Percentiles rank a stretch among this genome's conserved stretches.
phyloP scores from a whole-genome alignment of 2,797 vertebrate genomes.

The Pteronotus mesoamericanus region DNA sequence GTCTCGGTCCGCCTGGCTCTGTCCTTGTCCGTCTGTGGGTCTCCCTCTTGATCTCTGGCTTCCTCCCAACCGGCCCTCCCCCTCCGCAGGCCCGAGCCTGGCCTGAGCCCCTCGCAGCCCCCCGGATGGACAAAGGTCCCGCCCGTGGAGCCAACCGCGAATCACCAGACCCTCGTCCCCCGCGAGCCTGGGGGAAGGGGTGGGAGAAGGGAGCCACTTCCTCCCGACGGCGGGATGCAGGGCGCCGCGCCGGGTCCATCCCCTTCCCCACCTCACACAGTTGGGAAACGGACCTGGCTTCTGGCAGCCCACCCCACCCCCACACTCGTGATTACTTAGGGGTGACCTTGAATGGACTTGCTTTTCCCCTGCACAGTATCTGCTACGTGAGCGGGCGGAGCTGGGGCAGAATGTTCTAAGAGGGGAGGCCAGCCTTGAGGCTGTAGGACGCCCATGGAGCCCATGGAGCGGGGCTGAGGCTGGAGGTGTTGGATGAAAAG shows the following conservation, averaged over 20 bases:
- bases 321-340: neutral
- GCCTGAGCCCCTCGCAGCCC: neutral
- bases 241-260: neutral
- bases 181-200: neutral
- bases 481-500: neutral
- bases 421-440: neutral
- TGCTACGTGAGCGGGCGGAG: neutral
- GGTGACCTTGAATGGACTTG: neutral
- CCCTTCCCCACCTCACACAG: neutral
- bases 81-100: neutral
- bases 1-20: no score
- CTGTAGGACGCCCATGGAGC: no score
- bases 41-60: neutral
- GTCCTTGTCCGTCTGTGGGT: neutral
- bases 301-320: neutral
- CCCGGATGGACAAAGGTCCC: neutral
- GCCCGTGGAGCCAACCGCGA: neutral
- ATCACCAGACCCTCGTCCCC: neutral
- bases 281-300: neutral
- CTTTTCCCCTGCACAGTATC: neutral
- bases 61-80: accelerated
- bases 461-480: neutral
- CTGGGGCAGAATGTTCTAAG: neutral
- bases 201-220: neutral
- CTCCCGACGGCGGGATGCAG: neutral